A percentile compares a stretch with the other conserved stretches of the same genome.
Evolutionary conservation across 2,113 vertebrate genomes (phyloP).

Genomic region (Synodontis membranacea): DNA sequence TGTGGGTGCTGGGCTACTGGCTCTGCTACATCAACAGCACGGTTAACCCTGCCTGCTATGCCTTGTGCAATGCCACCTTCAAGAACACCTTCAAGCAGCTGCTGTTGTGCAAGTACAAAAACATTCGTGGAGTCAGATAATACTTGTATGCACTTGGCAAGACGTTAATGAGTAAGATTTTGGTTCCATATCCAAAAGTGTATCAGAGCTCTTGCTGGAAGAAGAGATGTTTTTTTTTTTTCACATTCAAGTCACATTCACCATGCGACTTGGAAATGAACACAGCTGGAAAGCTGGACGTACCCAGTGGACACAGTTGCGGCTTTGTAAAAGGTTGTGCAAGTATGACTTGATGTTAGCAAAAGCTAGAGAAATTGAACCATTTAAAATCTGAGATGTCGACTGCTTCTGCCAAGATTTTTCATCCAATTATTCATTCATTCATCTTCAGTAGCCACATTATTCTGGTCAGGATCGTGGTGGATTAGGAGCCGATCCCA

Average conservation of each 20-base stretch:
- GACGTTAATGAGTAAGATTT: neutral
- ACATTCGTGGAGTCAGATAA: conserved; percentile 82
- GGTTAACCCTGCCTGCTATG: conserved; percentile 96
- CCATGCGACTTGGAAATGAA: neutral
- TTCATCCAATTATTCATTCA: neutral
- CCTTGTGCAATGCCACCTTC: conserved; percentile 94
- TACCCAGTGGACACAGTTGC: neutral
- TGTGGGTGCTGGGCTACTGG: conserved; percentile 90
- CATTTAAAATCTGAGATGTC: conserved; percentile 11
- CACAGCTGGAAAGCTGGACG: neutral
- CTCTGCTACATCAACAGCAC: conserved; percentile 96
- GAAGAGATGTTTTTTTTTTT: neutral
- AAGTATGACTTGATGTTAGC: neutral
- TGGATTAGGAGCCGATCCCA: neutral
- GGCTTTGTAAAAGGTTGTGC: neutral
- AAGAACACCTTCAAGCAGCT: conserved; percentile 98
- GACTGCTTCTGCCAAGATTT: too few species aligned
- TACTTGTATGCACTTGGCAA: neutral
- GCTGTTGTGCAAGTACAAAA: conserved; percentile 93
- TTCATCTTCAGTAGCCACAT: neutral
- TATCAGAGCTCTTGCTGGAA: neutral
- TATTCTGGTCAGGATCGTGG: neutral
- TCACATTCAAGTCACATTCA: neutral
- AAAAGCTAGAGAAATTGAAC: neutral
- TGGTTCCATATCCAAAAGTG: neutral